Conservation (phyloP, 1,140 invertebrate genomes). For the Popillia japonica region DNA sequence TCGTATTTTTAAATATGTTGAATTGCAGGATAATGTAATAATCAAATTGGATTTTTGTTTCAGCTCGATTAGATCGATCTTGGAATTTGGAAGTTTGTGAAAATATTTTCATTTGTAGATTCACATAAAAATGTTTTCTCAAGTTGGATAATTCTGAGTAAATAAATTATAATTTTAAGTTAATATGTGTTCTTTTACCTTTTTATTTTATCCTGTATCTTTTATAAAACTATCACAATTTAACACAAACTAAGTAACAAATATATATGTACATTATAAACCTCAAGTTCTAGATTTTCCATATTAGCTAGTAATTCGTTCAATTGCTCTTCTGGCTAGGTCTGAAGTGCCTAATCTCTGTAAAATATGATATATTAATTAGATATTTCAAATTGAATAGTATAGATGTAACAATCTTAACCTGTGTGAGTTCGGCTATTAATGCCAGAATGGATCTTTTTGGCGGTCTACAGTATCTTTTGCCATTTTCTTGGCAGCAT, state of each 20-base stretch:
- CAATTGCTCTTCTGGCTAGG: slow-evolving; percentile 45
- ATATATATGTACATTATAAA: background rate
- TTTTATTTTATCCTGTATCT: background rate
- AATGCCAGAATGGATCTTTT: slow-evolving; percentile 65
- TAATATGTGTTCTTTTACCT: slow-evolving; percentile 33
- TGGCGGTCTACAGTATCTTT: slow-evolving; percentile 73
- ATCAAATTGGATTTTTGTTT: slow-evolving; percentile 44
- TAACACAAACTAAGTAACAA: slow-evolving; percentile 30
- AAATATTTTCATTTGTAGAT: background rate
- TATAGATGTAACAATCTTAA: background rate
- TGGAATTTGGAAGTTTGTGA: slow-evolving; percentile 36
- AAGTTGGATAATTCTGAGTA: background rate
- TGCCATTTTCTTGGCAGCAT: slow-evolving; percentile 74
- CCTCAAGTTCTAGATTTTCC: background rate
- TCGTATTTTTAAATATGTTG: too few species aligned
- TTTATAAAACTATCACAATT: slow-evolving; percentile 3
- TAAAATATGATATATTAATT: slow-evolving; percentile 26
- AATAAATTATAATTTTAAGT: slow-evolving; percentile 29
- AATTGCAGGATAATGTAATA: background rate
- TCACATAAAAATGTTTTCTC: background rate
- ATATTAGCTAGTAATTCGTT: slow-evolving; percentile 43
- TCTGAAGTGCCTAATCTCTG: slow-evolving; percentile 45
- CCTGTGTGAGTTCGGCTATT: slow-evolving; percentile 23
- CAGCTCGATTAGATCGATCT: slow-evolving; percentile 50
- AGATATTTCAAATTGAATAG: background rate